A percentile compares a stretch with the other conserved stretches of the same genome.
phyloP scores from a whole-genome alignment of 2,113 vertebrate species.

The Opisthocomus hoazin region DNA sequence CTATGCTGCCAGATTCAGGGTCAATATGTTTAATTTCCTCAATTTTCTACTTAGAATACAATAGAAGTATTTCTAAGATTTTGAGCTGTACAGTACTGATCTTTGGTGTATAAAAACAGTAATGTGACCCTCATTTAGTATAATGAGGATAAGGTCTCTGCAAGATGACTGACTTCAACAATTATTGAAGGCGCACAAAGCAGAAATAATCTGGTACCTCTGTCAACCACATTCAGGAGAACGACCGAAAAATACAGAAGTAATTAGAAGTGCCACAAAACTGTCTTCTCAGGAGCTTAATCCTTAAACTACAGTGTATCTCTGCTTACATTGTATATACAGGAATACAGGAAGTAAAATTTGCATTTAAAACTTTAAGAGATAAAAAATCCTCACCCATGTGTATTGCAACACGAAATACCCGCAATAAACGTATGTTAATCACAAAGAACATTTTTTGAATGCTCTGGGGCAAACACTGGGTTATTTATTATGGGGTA shows the following conservation, averaged over 20 bases:
- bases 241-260: neutral
- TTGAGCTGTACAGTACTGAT: neutral
- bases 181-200: neutral
- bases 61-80: neutral
- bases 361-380: neutral
- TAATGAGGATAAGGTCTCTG: neutral
- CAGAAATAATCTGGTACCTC: neutral
- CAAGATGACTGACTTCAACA: neutral
- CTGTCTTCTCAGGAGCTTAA: neutral
- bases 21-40: neutral
- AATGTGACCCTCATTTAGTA: neutral
- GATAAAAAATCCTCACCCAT: neutral
- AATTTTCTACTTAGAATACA: neutral
- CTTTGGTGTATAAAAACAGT: neutral
- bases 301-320: neutral
- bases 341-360: neutral
- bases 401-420: neutral
- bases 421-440: neutral
- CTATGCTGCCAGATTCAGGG: neutral
- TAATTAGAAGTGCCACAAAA: neutral
- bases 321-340: neutral
- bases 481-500: neutral
- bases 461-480: neutral
- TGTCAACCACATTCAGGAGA: neutral
- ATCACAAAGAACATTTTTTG: neutral